A percentile compares a stretch with the other conserved stretches of the same genome.
These are phyloP conservation scores for Vandiemenella viatica DNA, from an alignment of 2,888 invertebrate genomes.

Conservation along the genomic window DNA sequence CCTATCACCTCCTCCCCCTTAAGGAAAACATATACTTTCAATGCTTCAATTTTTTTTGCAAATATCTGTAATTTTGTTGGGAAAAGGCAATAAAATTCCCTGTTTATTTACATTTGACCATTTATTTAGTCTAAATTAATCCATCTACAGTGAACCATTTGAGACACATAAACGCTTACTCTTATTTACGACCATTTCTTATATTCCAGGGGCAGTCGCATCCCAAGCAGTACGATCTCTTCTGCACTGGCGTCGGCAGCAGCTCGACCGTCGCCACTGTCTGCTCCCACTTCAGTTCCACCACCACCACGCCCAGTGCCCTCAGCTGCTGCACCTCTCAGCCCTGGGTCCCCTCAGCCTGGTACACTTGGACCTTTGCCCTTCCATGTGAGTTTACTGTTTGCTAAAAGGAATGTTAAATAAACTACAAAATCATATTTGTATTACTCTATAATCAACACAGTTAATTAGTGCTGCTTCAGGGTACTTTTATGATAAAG, in stretches of 20 bases:
- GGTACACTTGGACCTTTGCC: constrained; percentile 41
- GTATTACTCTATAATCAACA: background rate
- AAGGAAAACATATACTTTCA: too few species aligned
- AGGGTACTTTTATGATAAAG: too few species aligned
- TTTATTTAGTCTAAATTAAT: too few species aligned
- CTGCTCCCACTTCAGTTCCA: constrained; percentile 39
- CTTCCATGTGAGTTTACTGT: constrained; percentile 45
- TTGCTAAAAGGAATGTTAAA: background rate
- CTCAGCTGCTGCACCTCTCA: constrained; percentile 3
- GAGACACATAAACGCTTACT: too few species aligned
- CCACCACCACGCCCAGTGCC: constrained; percentile 31
- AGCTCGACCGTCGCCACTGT: constrained; percentile 25
- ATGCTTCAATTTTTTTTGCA: too few species aligned
- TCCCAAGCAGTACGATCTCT: constrained; percentile 58
- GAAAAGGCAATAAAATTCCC: too few species aligned
- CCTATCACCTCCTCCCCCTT: too few species aligned
- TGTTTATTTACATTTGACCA: too few species aligned
- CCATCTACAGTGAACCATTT: too few species aligned
- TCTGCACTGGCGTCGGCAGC: constrained; percentile 38
- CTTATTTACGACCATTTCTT: too few species aligned
- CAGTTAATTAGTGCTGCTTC: too few species aligned
- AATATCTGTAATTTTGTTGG: too few species aligned
- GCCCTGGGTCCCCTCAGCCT: constrained; percentile 21
- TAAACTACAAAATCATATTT: background rate
- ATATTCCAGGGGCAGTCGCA: constrained; percentile 46